Evolutionary conservation across 2,797 vertebrate species (phyloP), one percentile per base, ranked within the genome.

Genomic region (Argyrosomus regius): DNA sequence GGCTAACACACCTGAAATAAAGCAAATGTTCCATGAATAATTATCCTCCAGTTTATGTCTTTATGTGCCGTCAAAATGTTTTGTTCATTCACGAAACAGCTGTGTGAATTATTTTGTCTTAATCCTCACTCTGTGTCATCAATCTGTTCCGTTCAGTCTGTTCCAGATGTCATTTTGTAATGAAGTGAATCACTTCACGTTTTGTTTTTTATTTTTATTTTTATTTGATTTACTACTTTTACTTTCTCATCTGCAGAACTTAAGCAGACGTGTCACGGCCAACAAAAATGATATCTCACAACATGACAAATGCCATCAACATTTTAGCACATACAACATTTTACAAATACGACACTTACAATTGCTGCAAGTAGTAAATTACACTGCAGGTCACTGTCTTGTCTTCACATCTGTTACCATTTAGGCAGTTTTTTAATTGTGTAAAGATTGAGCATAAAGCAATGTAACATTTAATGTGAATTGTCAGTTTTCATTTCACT

Each of bases 21-120:
- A 78, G 48, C 76, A 76, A 69, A 73, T 69, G 62, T 54, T 72
- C 53, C 11, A 6, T 59, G 7, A 52, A 4, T 43, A 60, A 65
- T 56, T 48, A 31, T 54, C 17, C 20, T 3, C 43, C 57, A 62
- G 31, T 0, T 39, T 56, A 35, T 46, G 49, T n/a, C n/a, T 72
- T 67, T 10, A 66, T 43, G 20, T 17, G 11, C 31, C 45, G 10
- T 52, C n/a, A 26, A 45, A 50, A 64, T 41, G 57, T 20, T 49
- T 3, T 22, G 49, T 56, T 64, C 31, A 58, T 45, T 60, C 39
- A 65, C 57, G 17, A 61, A 67, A 52, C 70, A 54, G 52, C 50
- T 68, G 57, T 18, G 12, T 54, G 31, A 18, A 52, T 41, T 61
- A 26, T 60, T 60, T 71, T 24, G 8, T 46, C 26, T 14, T 50